phyloP scores from a whole-genome alignment of 1,140 invertebrate species.

The Drosophila guanche region DNA sequence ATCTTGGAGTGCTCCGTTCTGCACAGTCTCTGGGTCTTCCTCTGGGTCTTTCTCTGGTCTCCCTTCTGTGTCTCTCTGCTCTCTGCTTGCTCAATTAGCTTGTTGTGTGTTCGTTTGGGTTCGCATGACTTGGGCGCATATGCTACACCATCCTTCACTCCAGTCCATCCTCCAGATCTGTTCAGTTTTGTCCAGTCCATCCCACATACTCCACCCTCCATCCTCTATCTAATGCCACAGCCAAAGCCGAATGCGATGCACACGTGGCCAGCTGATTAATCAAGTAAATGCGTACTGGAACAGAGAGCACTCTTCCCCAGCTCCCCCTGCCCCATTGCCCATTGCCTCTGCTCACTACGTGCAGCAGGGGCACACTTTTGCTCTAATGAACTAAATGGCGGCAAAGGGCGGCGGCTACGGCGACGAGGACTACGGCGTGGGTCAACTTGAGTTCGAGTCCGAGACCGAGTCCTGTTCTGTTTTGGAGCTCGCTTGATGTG shows the following conservation, averaged over 20 bases:
- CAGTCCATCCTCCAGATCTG: too few species aligned
- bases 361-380: constrained; percentile 72
- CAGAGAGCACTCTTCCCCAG: constrained; percentile 33
- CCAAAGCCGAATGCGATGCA: constrained; percentile 31
- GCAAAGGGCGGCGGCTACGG: constrained; percentile 42
- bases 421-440: constrained; percentile 8
- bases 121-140: constrained; percentile 76
- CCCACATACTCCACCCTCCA: too few species aligned
- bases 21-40: not conserved
- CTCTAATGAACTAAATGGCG: constrained; percentile 79
- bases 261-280: constrained; percentile 79
- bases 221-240: not conserved
- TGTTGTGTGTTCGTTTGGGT: constrained; percentile 46
- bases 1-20: constrained; percentile 16
- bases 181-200: not conserved
- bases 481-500: constrained; percentile 30
- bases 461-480: constrained; percentile 19
- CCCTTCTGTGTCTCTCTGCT: not conserved
- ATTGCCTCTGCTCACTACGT: constrained; percentile 44
- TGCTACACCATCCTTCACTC: constrained; percentile 15
- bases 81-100: constrained; percentile 54
- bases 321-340: constrained; percentile 9
- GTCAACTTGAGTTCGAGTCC: constrained; percentile 39
- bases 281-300: constrained; percentile 73
- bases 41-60: not conserved